Base-by-base conservation (phyloP, 2,797 vertebrate species). In the Helostoma temminkii region DNA sequence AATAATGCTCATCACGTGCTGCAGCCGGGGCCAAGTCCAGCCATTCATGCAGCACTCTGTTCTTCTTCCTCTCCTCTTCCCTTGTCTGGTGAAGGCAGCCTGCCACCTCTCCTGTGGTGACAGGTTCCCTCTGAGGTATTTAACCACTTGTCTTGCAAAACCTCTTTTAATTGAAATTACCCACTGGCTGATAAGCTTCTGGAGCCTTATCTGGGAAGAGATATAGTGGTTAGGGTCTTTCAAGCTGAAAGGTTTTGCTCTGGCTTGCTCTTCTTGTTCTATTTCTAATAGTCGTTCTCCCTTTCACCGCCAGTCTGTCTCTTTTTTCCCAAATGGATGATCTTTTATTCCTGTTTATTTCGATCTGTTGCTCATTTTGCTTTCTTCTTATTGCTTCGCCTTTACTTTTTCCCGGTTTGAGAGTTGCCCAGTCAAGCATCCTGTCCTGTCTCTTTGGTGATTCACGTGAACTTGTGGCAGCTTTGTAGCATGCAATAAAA, bases 141-240 rank as follows among this genome's bases (percentile, higher is more conserved):
- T 89, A 93, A 86, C 78, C 89, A 91, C 88, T 91, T 90, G 83
- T 91, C 86, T 89, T 82, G 82, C 89, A 90, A 92, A 92, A 90
- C 80, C 82, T 64, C 83, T 89, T 89, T 92, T 93, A 92, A 92
- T 92, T 93, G 90, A 93, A 92, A 93, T 91, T 76, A 90, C 89
- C 82, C 75, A 72, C 64, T 88, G 82, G 78, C 77, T 89, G 85
- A 91, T 91, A 87, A 91, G 81, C 84, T 89, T 84, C 76, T 88
- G 76, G 52, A 84, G 77, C n/a, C 78, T 90, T 89, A 91, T 90
- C 86, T 47, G 57, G 74, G 47, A 71, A 41, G 57, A 84, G 87
- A 86, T 89, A 82, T 28, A 72, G 75, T 59, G 68, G 80, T 83
- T 78, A 49, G 78, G 71, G 78, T 88, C 76, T 83, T 84, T 89